Base-by-base conservation (phyloP, 2,888 invertebrate species). In the Aquatica leii region DNA sequence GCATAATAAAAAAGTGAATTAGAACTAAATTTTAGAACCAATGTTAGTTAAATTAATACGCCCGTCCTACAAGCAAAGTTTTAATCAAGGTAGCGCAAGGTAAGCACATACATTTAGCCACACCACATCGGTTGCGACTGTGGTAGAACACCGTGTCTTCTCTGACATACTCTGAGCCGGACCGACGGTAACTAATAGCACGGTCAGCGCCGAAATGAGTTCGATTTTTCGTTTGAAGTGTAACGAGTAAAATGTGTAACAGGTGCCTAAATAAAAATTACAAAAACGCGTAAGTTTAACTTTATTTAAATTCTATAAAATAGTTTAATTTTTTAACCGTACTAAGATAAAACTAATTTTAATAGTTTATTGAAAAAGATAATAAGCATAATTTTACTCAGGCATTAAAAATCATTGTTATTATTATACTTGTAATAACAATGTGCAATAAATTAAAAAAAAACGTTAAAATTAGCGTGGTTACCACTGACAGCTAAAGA, bases 131-230 rank as follows among this genome's bases (percentile, higher is more conserved):
- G 49, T 60, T 24, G 48, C 56, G 54, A 57, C 51, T 50, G 46
- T 60, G 57, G 41, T 62, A 53, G 63, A 53, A 59, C 63, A 66
- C 67, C 75, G 75, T 74, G 74, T 67, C 69, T 69, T 67, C 68
- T 70, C 71, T 76, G 78, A 78, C 78, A 77, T 71, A 77, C 75
- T 76, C 73, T 71, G 65, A 54, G 56, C 62, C 58, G 66, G 73
- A 50, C 65, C 69, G 66, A 71, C 72, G 74, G 41, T 21, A 31
- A 55, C 37, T 51, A 18, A 49, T 52, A 53, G 58, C 72, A 70
- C 74, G 55, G 59, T 63, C 71, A 76, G 76, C 74, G 74, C 73
- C 74, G 73, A 69, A 70, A 72, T 73, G 74, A 74, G 72, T 75
- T 73, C 75, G 69, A 9, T 35, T 35, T 24, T 24, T 6, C 24